Evolutionary conservation across 2,888 invertebrate genomes (phyloP).

Genomic region (Ormia ochracea): DNA sequence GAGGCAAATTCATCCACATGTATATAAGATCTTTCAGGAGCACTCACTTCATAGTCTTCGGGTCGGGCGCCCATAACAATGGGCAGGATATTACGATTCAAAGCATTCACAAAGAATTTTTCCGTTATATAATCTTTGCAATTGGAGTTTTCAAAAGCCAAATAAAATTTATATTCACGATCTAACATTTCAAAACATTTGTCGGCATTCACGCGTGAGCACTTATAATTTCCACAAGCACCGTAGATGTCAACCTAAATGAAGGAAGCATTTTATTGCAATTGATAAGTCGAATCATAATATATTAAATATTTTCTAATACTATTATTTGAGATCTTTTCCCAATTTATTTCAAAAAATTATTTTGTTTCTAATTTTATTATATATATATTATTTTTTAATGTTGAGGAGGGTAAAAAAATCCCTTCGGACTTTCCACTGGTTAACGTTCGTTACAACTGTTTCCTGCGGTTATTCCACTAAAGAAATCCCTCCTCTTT

Average conservation of each 20-base stretch:
- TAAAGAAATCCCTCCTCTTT: too few relatives aligned
- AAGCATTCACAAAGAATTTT: conserved; percentile 96
- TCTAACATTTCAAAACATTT: conserved; percentile 93
- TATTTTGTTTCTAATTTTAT: too few relatives aligned
- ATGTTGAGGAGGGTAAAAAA: too few relatives aligned
- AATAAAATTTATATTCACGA: conserved; percentile 95
- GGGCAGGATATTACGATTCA: conserved; percentile 91
- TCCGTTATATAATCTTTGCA: conserved; percentile 97
- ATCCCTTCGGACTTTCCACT: too few relatives aligned
- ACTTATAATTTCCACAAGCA: conserved; percentile 89
- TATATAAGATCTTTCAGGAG: conserved; percentile 94
- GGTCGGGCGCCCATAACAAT: conserved; percentile 97
- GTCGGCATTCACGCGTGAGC: conserved; percentile 87
- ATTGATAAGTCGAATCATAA: neutral
- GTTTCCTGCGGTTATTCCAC: too few relatives aligned
- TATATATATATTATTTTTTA: too few relatives aligned
- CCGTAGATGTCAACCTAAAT: conserved; percentile 90
- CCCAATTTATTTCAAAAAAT: too few relatives aligned
- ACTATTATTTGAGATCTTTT: too few relatives aligned
- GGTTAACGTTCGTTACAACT: too few relatives aligned
- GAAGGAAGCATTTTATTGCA: neutral
- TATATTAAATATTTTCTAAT: too few relatives aligned
- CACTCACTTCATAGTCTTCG: conserved; percentile 91
- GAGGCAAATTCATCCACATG: conserved; percentile 96
- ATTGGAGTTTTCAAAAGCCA: conserved; percentile 98